Percentiles rank a stretch among this genome's conserved stretches.
These are phyloP conservation scores for Drosophila vallismaia DNA, from an alignment of 2,888 invertebrate genomes.

Conservation along the genomic window DNA sequence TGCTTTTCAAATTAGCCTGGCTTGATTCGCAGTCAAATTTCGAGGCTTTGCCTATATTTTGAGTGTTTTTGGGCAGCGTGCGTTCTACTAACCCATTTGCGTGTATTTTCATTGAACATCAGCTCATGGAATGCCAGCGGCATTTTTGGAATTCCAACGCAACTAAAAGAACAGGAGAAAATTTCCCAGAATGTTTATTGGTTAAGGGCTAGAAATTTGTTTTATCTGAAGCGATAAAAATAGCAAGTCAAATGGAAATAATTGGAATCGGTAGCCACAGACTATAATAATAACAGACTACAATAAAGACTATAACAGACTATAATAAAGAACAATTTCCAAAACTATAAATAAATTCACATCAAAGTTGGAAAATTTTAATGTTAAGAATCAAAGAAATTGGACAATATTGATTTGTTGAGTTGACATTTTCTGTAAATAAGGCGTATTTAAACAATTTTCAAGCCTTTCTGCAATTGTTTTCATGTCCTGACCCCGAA, in stretches of 20 bases:
- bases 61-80: conserved; percentile 27
- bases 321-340: not conserved
- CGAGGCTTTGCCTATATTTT: conserved; percentile 15
- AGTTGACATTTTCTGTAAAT: not conserved
- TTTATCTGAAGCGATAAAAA: not conserved
- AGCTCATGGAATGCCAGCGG: conserved; percentile 31
- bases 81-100: conserved; percentile 73
- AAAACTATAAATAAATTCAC: too few species aligned
- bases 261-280: conserved; percentile 14
- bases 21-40: conserved; percentile 48
- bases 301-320: not conserved
- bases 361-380: too few species aligned
- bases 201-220: conserved; percentile 2
- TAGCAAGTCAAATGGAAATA: conserved; percentile 3
- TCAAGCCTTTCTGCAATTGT: not conserved
- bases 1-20: conserved; percentile 70
- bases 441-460: not conserved
- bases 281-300: not conserved
- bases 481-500: not conserved
- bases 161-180: conserved; percentile 3
- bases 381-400: too few species aligned
- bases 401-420: not conserved
- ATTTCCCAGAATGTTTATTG: conserved; percentile 18
- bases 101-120: conserved; percentile 45
- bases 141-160: conserved; percentile 40